Base-by-base conservation (phyloP, 2,888 invertebrate species). In the Eretmocerus hayati region DNA sequence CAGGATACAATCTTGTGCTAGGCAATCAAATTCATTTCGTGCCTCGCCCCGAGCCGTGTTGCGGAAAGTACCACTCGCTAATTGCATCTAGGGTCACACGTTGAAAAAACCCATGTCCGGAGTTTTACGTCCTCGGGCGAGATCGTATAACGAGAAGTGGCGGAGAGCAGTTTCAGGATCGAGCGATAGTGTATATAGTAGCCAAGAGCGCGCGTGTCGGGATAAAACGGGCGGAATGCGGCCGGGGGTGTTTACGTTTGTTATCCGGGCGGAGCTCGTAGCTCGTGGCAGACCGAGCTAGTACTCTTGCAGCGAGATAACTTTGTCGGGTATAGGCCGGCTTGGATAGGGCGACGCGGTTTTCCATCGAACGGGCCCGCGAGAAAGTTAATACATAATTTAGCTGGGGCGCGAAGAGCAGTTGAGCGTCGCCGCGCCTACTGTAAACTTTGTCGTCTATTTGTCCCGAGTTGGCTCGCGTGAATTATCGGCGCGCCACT, bases 371-470 rank as follows among this genome's bases (percentile, higher is more conserved):
- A 50, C 16, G 26, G 19, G 15, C 30, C 13, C 41, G 37, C 13
- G 23, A 44, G 44, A 53, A 53, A 53, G 53, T 53, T 53, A 53
- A 53, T 53, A 50, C 53, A 53, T 53, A 53, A 53, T 53, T 53
- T 53, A 53, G 53, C 42, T 40, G 33, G 35, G 35, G 16, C 35
- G n/a, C n/a, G n/a, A n/a, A 19, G 22, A 23, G 37, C 30, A 44
- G 46, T 46, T 49, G 49, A 47, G 45, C 48, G 48, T 48, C 48
- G 46, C 53, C 42, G 42, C 41, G 50, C 53, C 44, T 41, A 37
- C 53, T 45, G 53, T 50, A 50, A 53, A 53, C 47, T 53, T 53
- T 53, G 50, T 53, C 53, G 49, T 50, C 53, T 53, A 53, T 53
- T 53, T 53, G 53, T 50, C 45, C 53, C 53, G 42, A 53, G 53